Percentiles rank a stretch among this genome's conserved stretches.
These are phyloP conservation scores for Drosophila infuscata DNA, from an alignment of 2,888 invertebrate species.

Conservation along the genomic window DNA sequence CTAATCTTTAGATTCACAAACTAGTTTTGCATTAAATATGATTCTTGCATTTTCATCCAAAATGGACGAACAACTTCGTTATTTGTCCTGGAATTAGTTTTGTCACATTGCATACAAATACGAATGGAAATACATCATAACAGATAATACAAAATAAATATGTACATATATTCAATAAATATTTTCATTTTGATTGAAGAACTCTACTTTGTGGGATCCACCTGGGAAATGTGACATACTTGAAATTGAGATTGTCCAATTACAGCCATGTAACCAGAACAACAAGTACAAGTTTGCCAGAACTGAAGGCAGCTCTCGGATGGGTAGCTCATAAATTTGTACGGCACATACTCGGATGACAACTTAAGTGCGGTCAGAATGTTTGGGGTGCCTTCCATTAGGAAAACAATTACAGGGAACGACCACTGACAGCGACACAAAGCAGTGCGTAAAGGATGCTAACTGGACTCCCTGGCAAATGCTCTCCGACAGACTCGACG, in stretches of 20 bases:
- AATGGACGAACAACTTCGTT: too few relatives aligned
- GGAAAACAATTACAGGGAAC: constrained; percentile 76
- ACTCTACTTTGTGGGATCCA: not conserved
- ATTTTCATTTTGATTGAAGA: too few relatives aligned
- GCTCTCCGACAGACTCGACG: not conserved
- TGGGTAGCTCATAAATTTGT: constrained; percentile 62
- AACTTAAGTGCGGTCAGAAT: constrained; percentile 77
- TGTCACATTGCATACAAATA: too few relatives aligned
- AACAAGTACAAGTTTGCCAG: constrained; percentile 2
- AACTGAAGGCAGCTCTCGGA: constrained; percentile 1
- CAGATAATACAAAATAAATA: too few relatives aligned
- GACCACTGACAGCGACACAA: constrained; percentile 64
- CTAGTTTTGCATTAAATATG: not conserved
- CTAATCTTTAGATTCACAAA: not conserved
- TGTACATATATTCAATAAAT: too few relatives aligned
- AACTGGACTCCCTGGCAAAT: constrained; percentile 14
- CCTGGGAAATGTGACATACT: not conserved
- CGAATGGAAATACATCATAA: too few relatives aligned
- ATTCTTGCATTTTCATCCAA: not conserved
- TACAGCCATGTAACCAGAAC: constrained; percentile 2
- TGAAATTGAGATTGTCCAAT: not conserved
- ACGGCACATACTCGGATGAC: constrained; percentile 68
- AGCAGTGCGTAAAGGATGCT: constrained; percentile 42
- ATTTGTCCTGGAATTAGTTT: too few relatives aligned
- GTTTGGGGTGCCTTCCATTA: constrained; percentile 72